These are phyloP conservation scores for Microplitis mediator DNA, from an alignment of 1,140 invertebrate genomes.

Conservation along the genomic window DNA sequence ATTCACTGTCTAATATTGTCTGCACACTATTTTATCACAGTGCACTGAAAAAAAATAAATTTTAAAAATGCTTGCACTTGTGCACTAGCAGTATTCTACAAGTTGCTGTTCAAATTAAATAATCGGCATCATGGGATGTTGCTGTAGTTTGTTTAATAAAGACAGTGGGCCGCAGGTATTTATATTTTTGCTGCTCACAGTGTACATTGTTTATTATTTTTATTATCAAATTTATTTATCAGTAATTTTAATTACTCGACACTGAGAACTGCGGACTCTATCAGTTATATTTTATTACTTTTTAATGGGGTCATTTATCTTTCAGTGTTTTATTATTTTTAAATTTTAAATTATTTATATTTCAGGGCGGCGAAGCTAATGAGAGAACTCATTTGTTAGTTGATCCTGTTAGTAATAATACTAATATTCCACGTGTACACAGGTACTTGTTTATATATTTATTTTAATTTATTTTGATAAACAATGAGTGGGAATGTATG, in stretches of 20 bases:
- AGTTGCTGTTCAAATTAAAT: background rate
- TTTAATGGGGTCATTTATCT: background rate
- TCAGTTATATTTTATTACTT: background rate
- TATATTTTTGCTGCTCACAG: conserved; percentile 14
- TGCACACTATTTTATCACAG: background rate
- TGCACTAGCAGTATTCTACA: background rate
- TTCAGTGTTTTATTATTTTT: conserved; percentile 7
- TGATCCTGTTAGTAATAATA: conserved; percentile 72
- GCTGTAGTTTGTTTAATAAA: conserved; percentile 68
- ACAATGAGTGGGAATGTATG: no score
- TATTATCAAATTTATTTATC: background rate
- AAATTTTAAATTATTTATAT: conserved; percentile 32
- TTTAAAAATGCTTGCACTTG: background rate
- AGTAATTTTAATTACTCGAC: no score
- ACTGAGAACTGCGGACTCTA: background rate
- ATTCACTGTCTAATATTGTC: background rate
- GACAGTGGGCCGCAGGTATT: conserved; percentile 66
- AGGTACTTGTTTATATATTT: conserved; percentile 51
- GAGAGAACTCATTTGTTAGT: conserved; percentile 73
- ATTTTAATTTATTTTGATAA: conserved; percentile 33
- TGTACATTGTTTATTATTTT: background rate
- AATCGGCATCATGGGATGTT: conserved; percentile 51
- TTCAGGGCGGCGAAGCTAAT: conserved; percentile 67
- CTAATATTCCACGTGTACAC: conserved; percentile 67
- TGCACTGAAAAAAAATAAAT: background rate